Evolutionary conservation across 2,888 invertebrate species (phyloP), one percentile per base, ranked within the genome.

Genomic region (Selenia dentaria): DNA sequence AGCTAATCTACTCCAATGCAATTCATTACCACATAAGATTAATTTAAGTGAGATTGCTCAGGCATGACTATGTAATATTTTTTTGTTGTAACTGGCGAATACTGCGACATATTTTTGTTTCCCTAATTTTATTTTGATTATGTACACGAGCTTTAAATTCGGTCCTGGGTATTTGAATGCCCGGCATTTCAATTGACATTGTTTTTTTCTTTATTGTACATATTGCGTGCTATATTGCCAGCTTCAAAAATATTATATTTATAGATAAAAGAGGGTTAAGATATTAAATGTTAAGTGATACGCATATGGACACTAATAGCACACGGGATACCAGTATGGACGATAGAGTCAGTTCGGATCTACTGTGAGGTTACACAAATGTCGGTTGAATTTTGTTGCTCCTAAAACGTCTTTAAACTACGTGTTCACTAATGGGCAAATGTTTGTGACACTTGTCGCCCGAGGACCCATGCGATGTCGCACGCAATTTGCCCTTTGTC

Each of bases 221-320:
- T 64, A 64, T 57, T 60, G 57, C 59, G 56, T 57, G 60, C 59
- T 63, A 51, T 60, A 54, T 56, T 54, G 72, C 59, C 74, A 69
- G 72, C 69, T 71, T 73, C 68, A 67, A 66, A 67, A 71, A 69
- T 72, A 73, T 59, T 50, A 29, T 56, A 50, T 39, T 53, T 37
- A 51, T 25, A 35, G 34, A 27, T 47, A 51, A 43, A 48, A 59
- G 49, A 44, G 34, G 53, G 49, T 49, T 47, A 44, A 40, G 44
- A 42, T 51, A 42, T 41, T 43, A 48, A n/a, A 42, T 47, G 40
- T 48, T 45, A 45, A 35, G 44, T 34, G 37, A 37, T 28, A 34
- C 36, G 26, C 43, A 36, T 43, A 22, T 42, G 32, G 12, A 34
- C 32, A 22, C 10, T 31, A 27, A 18, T 22, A 25, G 9, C 38